Percentiles rank a stretch among this genome's conserved stretches.
phyloP scores from a whole-genome alignment of 2,113 vertebrate genomes.

The Petaurus breviceps region DNA sequence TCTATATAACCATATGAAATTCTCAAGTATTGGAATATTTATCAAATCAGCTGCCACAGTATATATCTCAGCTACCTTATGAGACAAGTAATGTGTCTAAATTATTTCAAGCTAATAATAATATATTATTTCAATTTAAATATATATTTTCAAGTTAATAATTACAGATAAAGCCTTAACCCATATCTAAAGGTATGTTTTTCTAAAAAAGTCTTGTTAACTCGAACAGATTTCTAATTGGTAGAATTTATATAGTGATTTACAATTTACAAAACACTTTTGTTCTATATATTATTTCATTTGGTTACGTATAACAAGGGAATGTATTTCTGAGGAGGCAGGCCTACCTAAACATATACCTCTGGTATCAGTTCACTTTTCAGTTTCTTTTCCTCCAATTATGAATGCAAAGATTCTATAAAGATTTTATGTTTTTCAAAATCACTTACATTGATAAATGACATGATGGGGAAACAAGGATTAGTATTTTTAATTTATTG shows the following conservation, averaged over 20 bases:
- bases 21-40: neutral
- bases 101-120: neutral
- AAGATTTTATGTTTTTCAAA: no score
- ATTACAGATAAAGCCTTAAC: neutral
- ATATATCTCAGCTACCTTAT: neutral
- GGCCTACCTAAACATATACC: neutral
- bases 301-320: neutral
- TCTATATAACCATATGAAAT: neutral
- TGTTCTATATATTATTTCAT: neutral
- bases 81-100: neutral
- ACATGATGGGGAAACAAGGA: no score
- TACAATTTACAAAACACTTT: neutral
- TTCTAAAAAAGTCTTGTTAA: neutral
- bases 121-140: no score
- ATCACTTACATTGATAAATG: no score
- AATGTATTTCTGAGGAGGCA: neutral
- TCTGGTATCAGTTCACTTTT: neutral
- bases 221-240: neutral
- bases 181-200: neutral
- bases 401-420: no score
- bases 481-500: no score
- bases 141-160: neutral
- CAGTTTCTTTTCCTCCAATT: no score
- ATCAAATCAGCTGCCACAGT: neutral
- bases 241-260: neutral